Conservation (phyloP, 2,797 vertebrate species). For the Uromys caudimaculatus region DNA sequence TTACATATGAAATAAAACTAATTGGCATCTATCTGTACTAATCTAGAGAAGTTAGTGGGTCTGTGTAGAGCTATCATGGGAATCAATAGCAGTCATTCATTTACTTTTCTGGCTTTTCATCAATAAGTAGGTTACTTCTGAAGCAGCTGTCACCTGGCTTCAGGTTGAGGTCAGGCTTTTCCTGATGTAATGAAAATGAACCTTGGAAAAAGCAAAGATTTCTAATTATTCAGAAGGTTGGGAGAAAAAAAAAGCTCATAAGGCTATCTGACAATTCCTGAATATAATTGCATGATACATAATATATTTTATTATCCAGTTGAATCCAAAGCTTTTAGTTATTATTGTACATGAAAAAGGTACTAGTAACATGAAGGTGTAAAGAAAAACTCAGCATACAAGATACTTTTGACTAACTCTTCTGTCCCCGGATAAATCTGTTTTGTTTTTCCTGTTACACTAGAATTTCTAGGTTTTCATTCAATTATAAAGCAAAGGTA, state of each 20-base stretch:
- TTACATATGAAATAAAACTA: conserved; percentile 84
- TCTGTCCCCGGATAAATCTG: background rate
- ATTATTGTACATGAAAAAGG: conserved; percentile 40
- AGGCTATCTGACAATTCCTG: background rate
- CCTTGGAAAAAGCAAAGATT: conserved; percentile 68
- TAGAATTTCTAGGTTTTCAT: conserved; percentile 51
- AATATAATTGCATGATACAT: conserved; percentile 61
- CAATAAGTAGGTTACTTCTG: conserved; percentile 76
- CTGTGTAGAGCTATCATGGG: conserved; percentile 42
- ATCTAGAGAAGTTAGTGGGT: conserved; percentile 67
- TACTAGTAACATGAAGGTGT: background rate
- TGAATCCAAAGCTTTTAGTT: conserved; percentile 52
- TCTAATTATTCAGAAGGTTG: conserved; percentile 33
- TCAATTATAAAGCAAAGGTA: conserved; percentile 54
- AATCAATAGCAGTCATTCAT: conserved; percentile 67
- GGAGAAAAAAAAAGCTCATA: conserved; percentile 22
- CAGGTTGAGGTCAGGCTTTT: conserved; percentile 84
- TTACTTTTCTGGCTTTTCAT: conserved; percentile 69
- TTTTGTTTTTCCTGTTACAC: conserved; percentile 33
- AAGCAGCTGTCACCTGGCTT: conserved; percentile 88
- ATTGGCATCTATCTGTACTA: conserved; percentile 74
- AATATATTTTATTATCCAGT: conserved; percentile 54
- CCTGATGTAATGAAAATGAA: conserved; percentile 66
- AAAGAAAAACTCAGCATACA: background rate
- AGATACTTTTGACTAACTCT: conserved; percentile 57